These are phyloP conservation scores for Grantiella picta DNA, from an alignment of 2,113 vertebrate species.

Conservation along the genomic window DNA sequence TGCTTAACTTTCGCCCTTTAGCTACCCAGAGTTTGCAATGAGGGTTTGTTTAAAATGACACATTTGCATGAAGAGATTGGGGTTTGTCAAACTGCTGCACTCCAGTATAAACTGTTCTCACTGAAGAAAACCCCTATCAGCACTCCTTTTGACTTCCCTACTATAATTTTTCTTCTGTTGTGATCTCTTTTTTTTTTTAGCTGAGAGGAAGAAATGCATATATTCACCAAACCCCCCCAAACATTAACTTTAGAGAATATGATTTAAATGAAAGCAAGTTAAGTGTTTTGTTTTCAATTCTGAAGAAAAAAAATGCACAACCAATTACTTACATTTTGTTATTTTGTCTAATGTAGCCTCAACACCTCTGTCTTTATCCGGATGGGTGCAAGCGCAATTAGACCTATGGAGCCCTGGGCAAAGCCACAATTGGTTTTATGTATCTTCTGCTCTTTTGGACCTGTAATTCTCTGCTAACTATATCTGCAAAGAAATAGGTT, in stretches of 20 bases:
- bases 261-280: background rate
- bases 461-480: background rate
- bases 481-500: background rate
- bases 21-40: background rate
- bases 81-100: background rate
- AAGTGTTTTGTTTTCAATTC: background rate
- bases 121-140: background rate
- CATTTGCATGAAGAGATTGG: background rate
- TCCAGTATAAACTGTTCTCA: background rate
- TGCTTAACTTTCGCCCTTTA: background rate
- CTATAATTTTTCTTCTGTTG: accelerated
- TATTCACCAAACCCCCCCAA: background rate
- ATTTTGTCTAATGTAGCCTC: background rate
- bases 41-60: background rate
- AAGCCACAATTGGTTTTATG: background rate
- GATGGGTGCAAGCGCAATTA: background rate
- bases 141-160: background rate
- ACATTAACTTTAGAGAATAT: background rate
- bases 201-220: background rate
- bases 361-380: too few relatives aligned
- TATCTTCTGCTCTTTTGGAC: background rate
- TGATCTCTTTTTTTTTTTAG: background rate
- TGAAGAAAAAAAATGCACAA: background rate
- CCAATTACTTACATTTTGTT: background rate
- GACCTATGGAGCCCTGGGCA: background rate